These are phyloP conservation scores for Empidonax traillii DNA, from an alignment of 2,113 vertebrate species.

Conservation along the genomic window DNA sequence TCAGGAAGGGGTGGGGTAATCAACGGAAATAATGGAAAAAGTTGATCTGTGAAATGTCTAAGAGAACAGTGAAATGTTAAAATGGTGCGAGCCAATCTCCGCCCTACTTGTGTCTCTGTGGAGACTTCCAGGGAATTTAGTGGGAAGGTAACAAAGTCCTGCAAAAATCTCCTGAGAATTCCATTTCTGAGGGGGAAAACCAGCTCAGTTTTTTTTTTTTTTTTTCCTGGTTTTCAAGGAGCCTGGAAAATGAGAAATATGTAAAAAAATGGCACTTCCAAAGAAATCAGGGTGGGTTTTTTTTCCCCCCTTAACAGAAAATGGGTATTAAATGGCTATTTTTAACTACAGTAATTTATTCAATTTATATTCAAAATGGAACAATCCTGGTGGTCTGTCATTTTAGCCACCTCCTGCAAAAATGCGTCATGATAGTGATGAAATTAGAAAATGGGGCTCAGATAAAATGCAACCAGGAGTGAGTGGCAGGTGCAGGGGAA, in stretches of 20 bases:
- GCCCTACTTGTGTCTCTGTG: rapidly evolving
- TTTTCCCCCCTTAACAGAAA: not conserved
- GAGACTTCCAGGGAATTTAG: not conserved
- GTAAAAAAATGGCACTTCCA: not conserved
- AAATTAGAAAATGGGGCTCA: slow-evolving; percentile 26
- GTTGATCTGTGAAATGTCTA: not conserved
- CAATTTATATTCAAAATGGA: not conserved
- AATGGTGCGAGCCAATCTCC: not conserved
- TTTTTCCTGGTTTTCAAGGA: not conserved
- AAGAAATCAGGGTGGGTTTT: not conserved
- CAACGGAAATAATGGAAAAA: not conserved
- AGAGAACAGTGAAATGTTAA: not conserved
- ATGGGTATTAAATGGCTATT: not conserved
- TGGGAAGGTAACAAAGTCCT: not conserved
- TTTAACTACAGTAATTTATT: not conserved
- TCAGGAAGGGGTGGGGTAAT: not conserved
- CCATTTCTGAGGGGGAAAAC: not conserved
- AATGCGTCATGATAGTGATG: not conserved
- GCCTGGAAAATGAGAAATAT: not conserved
- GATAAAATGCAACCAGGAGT: slow-evolving; percentile 12
- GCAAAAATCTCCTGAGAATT: not conserved
- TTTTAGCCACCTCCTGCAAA: not conserved
- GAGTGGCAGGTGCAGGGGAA: slow-evolving; percentile 16
- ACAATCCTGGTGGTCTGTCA: not conserved
- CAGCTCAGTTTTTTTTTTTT: not conserved